Evolutionary conservation across 2,113 vertebrate genomes (phyloP).

Genomic region (Bostrychus sinensis): DNA sequence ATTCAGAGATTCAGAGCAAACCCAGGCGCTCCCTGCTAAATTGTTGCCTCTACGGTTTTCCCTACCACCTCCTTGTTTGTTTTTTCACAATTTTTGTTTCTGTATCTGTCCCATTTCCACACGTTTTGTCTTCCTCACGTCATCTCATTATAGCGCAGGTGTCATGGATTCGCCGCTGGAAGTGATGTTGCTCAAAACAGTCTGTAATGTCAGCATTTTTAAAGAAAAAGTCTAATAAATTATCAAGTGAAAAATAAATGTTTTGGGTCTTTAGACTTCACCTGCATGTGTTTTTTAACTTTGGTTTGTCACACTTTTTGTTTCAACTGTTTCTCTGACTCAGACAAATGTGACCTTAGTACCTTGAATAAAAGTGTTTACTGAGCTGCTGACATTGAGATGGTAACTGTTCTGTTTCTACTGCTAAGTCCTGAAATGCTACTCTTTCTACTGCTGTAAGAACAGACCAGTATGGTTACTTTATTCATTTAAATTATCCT

Average conservation of each 20-base stretch:
- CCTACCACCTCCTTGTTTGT: constrained; percentile 33
- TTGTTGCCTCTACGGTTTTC: constrained; percentile 35
- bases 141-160: constrained; percentile 56
- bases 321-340: constrained; percentile 41
- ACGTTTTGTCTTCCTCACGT: constrained; percentile 42
- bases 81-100: constrained; percentile 49
- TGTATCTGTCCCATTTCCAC: constrained; percentile 50
- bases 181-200: constrained; percentile 65
- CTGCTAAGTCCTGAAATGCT: constrained; percentile 14
- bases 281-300: constrained; percentile 78
- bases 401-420: constrained; percentile 30
- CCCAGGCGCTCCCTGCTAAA: constrained; percentile 44
- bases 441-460: background rate
- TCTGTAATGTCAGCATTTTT: constrained; percentile 81
- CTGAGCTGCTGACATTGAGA: constrained; percentile 42
- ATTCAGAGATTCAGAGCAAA: constrained; percentile 34
- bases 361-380: constrained; percentile 52
- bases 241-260: constrained; percentile 81
- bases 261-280: constrained; percentile 78
- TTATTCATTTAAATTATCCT: too few relatives aligned
- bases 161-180: constrained; percentile 58
- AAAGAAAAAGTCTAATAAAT: constrained; percentile 82
- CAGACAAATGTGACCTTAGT: constrained; percentile 38
- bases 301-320: constrained; percentile 60
- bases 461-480: constrained; percentile 3